These are phyloP conservation scores for Hypolimnas misippus DNA, from an alignment of 2,888 invertebrate genomes.

Conservation along the genomic window DNA sequence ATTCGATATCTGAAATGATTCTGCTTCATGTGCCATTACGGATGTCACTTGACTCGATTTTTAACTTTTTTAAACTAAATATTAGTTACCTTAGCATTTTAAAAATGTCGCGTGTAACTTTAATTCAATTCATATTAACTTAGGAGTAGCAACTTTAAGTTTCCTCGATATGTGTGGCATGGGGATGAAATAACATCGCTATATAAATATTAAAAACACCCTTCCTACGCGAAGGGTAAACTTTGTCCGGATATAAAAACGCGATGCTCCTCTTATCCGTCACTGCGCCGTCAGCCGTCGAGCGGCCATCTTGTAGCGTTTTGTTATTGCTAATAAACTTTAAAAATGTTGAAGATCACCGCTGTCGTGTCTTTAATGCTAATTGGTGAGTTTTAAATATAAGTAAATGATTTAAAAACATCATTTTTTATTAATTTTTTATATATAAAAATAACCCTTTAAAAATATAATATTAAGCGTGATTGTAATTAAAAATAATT, in stretches of 20 bases:
- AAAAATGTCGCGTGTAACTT: no score
- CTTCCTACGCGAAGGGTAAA: constrained; percentile 58
- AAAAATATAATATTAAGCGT: no score
- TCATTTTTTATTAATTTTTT: no score
- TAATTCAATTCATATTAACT: no score
- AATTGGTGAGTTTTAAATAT: constrained; percentile 63
- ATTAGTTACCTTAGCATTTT: no score
- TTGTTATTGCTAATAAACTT: constrained; percentile 12
- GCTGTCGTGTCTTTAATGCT: constrained; percentile 69
- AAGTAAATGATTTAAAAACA: no score
- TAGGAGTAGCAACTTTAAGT: background rate
- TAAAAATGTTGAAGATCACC: constrained; percentile 68
- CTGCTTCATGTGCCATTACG: no score
- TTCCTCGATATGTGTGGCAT: background rate
- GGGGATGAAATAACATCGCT: constrained; percentile 38
- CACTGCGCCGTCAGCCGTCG: constrained; percentile 55
- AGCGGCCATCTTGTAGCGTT: constrained; percentile 40
- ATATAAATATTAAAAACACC: constrained; percentile 47
- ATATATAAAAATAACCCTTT: no score
- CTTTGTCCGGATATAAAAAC: constrained; percentile 64
- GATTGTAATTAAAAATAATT: no score
- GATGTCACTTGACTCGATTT: no score
- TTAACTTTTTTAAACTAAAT: no score
- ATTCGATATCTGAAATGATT: no score
- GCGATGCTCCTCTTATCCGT: constrained; percentile 41